Conservation (phyloP, 1,140 invertebrate species). For the Gryon sp. region DNA sequence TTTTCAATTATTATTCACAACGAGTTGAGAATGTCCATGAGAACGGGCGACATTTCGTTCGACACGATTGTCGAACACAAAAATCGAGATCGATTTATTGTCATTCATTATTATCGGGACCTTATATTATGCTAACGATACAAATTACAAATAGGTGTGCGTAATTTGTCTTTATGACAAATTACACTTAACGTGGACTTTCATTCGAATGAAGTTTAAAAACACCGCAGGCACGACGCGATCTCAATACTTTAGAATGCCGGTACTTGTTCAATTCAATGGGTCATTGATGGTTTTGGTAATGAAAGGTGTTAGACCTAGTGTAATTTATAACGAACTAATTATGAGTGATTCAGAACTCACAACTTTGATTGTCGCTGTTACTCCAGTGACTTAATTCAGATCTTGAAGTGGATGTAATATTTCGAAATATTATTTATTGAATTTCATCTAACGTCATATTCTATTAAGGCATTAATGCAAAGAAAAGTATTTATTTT, state of each 20-base stretch:
- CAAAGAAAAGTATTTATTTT: too few species aligned
- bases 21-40: slow-evolving; percentile 15
- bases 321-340: slow-evolving; percentile 18
- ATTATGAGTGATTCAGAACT: slow-evolving; percentile 16
- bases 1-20: slow-evolving; percentile 27
- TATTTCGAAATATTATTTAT: too few species aligned
- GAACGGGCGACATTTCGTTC: slow-evolving; percentile 8
- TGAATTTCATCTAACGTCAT: too few species aligned
- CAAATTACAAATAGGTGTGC: slow-evolving; percentile 40
- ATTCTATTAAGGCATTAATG: too few species aligned
- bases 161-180: slow-evolving; percentile 54
- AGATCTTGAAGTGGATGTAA: too few species aligned
- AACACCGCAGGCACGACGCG: slow-evolving; percentile 28
- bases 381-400: too few species aligned
- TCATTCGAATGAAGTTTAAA: slow-evolving; percentile 30
- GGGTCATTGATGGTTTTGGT: slow-evolving; percentile 33
- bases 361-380: background rate
- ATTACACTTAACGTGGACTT: slow-evolving; percentile 40
- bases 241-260: slow-evolving; percentile 23
- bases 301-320: slow-evolving; percentile 27
- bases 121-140: slow-evolving; percentile 35
- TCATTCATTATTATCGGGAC: slow-evolving; percentile 25
- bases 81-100: slow-evolving; percentile 37
- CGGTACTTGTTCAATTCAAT: background rate
- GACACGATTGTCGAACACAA: background rate